phyloP scores from a whole-genome alignment of 1,140 invertebrate species.

The Piezodorus guildinii region DNA sequence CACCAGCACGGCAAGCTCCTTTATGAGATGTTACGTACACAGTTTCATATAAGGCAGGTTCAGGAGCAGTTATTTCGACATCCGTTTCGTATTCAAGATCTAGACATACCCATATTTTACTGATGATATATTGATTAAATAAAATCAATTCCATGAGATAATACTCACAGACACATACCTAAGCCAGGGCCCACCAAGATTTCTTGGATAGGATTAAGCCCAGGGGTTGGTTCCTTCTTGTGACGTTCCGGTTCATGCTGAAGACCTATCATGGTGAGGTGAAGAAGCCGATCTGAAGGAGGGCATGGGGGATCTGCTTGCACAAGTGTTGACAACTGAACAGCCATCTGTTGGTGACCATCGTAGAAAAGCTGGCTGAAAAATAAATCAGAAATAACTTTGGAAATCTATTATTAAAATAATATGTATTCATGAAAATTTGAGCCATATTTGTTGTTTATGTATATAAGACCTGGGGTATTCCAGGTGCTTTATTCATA shows the following conservation, averaged over 20 bases:
- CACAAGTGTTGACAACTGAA: constrained; percentile 63
- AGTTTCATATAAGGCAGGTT: constrained; percentile 92
- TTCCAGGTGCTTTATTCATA: no score
- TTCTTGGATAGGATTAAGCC: constrained; percentile 41
- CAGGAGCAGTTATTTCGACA: constrained; percentile 74
- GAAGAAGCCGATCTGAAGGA: constrained; percentile 82
- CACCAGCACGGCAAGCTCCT: constrained; percentile 85
- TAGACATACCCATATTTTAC: constrained; percentile 31
- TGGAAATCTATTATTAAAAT: no score
- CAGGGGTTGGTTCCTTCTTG: constrained; percentile 42
- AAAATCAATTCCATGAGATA: background rate
- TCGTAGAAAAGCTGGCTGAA: constrained; percentile 82
- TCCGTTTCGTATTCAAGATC: constrained; percentile 96
- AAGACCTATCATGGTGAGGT: constrained; percentile 74
- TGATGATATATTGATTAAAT: background rate
- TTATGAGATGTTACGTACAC: constrained; percentile 98
- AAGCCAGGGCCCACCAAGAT: constrained; percentile 71
- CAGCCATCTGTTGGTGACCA: constrained; percentile 81
- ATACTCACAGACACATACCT: constrained; percentile 33
- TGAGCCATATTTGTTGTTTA: no score
- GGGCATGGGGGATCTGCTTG: constrained; percentile 86
- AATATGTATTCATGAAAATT: no score
- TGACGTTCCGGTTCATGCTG: constrained; percentile 65
- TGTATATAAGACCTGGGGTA: no score
- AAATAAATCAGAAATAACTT: no score